phyloP scores from a whole-genome alignment of 1,140 invertebrate species.

The Brachystomella parvula region DNA sequence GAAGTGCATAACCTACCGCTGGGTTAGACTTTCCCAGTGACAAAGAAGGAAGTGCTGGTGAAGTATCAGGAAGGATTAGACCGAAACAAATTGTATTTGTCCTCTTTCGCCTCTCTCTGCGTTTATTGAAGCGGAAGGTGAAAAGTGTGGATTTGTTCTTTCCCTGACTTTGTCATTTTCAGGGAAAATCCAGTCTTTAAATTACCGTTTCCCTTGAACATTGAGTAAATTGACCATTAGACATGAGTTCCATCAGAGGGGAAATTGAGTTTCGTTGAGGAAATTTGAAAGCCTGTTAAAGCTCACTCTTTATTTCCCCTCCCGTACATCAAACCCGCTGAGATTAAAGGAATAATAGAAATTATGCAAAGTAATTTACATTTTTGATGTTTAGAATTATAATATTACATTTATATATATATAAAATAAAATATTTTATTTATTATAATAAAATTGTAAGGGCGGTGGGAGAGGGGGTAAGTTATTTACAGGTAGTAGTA shows the following conservation, averaged over 20 bases:
- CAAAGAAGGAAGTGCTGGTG: too few relatives aligned
- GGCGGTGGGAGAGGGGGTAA: not conserved
- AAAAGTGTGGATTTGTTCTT: not conserved
- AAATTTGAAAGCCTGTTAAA: not conserved
- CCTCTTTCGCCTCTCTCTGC: not conserved
- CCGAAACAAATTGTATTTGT: not conserved
- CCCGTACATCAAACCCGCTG: too few relatives aligned
- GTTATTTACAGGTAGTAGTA: conserved; percentile 12
- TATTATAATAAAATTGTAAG: too few relatives aligned
- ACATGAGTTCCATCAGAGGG: not conserved
- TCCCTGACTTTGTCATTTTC: not conserved
- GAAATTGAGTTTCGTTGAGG: not conserved
- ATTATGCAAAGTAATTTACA: too few relatives aligned
- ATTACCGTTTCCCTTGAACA: not conserved
- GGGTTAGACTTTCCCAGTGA: too few relatives aligned
- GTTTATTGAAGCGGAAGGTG: conserved; percentile 8
- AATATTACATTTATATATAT: too few relatives aligned
- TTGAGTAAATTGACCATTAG: not conserved
- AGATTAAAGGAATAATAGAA: too few relatives aligned
- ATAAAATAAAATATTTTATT: too few relatives aligned
- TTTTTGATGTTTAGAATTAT: too few relatives aligned
- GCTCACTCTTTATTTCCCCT: too few relatives aligned
- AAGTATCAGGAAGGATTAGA: not conserved
- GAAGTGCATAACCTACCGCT: not conserved
- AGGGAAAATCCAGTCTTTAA: not conserved